phyloP scores from a whole-genome alignment of 2,797 vertebrate genomes.

The Melanotaenia boesemani region DNA sequence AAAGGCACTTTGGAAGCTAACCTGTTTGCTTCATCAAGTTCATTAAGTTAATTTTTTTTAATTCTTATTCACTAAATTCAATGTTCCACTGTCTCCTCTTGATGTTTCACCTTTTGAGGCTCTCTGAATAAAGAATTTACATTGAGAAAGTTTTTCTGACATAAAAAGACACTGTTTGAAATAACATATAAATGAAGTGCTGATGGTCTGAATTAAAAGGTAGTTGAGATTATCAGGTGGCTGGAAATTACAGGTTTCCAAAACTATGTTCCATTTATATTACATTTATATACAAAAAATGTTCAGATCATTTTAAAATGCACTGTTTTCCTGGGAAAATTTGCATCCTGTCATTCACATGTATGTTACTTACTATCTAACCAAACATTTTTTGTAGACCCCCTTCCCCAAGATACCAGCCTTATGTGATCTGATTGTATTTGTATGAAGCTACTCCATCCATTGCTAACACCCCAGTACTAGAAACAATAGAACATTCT shows the following conservation, averaged over 20 bases:
- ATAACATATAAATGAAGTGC: too few relatives aligned
- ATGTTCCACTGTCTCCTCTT: too few relatives aligned
- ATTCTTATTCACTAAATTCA: neutral
- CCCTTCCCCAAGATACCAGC: too few relatives aligned
- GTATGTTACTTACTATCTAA: neutral
- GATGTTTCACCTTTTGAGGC: neutral
- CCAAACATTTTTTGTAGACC: neutral
- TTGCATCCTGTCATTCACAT: neutral
- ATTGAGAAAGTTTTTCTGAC: too few relatives aligned
- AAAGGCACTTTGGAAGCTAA: neutral
- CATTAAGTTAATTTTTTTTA: neutral
- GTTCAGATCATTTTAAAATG: neutral
- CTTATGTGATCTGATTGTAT: too few relatives aligned
- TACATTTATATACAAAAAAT: too few relatives aligned
- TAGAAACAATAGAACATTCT: neutral
- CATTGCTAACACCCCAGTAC: neutral
- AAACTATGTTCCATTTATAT: too few relatives aligned
- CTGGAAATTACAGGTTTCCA: too few relatives aligned
- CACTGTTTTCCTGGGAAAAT: neutral
- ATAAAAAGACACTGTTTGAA: too few relatives aligned
- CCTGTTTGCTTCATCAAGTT: neutral
- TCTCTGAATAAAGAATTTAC: neutral
- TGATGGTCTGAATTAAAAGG: too few relatives aligned
- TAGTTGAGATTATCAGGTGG: too few relatives aligned
- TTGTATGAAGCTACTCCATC: neutral